These are phyloP conservation scores for Barnardius zonarius DNA, from an alignment of 2,113 vertebrate genomes.

Conservation along the genomic window DNA sequence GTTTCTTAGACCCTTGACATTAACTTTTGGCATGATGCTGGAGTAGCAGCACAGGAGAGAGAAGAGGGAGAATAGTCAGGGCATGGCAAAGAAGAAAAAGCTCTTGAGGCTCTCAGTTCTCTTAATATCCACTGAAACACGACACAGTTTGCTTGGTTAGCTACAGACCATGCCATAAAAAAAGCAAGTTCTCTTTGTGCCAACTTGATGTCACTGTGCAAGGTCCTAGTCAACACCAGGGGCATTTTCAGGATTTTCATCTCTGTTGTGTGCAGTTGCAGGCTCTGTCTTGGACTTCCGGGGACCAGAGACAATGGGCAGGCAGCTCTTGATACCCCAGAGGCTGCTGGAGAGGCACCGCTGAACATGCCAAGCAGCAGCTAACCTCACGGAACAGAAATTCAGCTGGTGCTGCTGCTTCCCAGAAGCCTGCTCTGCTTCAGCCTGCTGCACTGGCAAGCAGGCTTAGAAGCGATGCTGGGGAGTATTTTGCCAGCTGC, in stretches of 20 bases:
- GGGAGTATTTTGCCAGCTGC: constrained; percentile 7
- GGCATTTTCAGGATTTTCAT: accelerated
- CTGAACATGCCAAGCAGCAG: accelerated
- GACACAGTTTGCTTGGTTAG: neutral
- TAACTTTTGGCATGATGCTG: neutral
- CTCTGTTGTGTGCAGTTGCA: neutral
- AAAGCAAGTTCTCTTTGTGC: neutral
- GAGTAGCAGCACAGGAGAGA: neutral
- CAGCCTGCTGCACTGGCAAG: neutral
- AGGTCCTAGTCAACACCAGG: neutral
- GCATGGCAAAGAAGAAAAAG: neutral
- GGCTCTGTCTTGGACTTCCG: neutral
- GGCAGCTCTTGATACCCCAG: accelerated
- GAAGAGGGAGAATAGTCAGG: neutral
- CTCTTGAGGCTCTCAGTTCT: neutral
- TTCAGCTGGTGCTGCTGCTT: neutral
- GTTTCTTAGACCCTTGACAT: neutral
- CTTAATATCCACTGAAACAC: neutral
- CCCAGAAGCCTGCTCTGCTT: neutral
- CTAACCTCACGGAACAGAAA: neutral
- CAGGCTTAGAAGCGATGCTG: neutral
- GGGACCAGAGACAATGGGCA: neutral
- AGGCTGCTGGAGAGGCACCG: neutral
- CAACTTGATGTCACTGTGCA: neutral
- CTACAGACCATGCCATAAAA: neutral